Conservation (phyloP, 2,797 vertebrate genomes). For the Tachyglossus aculeatus region DNA sequence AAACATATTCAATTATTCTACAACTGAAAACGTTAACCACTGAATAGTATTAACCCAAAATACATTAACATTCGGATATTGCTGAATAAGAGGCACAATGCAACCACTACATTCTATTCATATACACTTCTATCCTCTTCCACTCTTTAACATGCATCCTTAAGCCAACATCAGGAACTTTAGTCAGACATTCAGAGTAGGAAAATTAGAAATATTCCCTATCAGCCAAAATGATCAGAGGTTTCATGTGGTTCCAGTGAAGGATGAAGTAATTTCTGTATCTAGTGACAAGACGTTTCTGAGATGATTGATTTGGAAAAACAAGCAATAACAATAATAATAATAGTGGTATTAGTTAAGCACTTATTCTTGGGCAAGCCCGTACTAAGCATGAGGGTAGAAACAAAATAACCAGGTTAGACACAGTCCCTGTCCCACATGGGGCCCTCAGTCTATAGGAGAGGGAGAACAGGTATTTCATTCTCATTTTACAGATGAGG, state of each 20-base stretch:
- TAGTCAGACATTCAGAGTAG: not conserved
- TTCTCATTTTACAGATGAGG: no score
- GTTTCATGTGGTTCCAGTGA: not conserved
- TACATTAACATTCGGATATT: not conserved
- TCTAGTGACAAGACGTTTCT: no score
- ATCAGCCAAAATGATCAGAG: not conserved
- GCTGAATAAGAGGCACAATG: conserved; percentile 11
- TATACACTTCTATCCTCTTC: not conserved
- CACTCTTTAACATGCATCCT: conserved; percentile 2
- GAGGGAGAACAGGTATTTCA: no score
- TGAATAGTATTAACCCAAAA: conserved; percentile 22
- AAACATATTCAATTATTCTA: conserved; percentile 16
- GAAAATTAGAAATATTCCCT: not conserved
- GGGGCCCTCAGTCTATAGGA: no score
- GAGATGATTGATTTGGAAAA: no score
- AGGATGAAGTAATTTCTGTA: not conserved
- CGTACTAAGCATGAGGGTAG: no score
- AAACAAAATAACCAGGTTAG: no score
- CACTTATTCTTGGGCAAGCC: no score
- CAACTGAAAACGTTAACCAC: conserved; percentile 17
- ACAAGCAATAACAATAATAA: no score
- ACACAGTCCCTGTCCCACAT: no score
- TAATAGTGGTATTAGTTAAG: no score
- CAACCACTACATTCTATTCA: not conserved
- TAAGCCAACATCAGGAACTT: conserved; percentile 6